Percentiles rank a stretch among this genome's conserved stretches.
Evolutionary conservation across 2,797 vertebrate species (phyloP).

Genomic region (Mormyrus hasselquistii): DNA sequence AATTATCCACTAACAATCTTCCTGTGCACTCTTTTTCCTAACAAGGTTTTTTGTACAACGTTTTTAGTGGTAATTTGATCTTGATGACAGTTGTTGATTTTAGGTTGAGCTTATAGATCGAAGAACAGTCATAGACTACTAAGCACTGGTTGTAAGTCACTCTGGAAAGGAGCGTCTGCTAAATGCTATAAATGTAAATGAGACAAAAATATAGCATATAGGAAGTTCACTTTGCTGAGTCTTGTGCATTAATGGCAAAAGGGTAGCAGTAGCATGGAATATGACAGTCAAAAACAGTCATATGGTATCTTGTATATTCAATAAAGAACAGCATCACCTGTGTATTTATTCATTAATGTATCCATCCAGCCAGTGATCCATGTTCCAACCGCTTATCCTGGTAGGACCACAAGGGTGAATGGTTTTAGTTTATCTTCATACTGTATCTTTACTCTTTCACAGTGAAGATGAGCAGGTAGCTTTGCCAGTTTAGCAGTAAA

Average conservation of each 20-base stretch:
- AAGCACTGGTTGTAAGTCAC: no score
- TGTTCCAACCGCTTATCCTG: background rate
- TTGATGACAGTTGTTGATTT: no score
- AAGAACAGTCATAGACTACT: no score
- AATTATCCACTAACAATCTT: no score
- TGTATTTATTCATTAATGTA: background rate
- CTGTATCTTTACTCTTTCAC: background rate
- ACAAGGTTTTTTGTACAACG: no score
- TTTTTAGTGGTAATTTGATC: no score
- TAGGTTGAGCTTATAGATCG: no score
- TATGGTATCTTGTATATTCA: background rate
- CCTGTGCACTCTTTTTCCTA: no score
- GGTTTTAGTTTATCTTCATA: background rate
- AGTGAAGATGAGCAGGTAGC: background rate
- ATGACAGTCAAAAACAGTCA: background rate
- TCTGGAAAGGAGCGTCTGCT: no score
- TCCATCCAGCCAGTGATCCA: background rate
- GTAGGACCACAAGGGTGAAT: background rate
- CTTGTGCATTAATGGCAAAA: background rate
- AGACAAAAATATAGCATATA: background rate
- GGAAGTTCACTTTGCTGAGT: background rate
- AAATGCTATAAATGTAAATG: background rate
- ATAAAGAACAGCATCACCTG: background rate
- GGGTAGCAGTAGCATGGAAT: background rate
- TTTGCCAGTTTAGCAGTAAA: background rate